Base-by-base conservation (phyloP, 37 sponge, comb jelly and placozoan genomes). In the Ephydatia muelleri region DNA sequence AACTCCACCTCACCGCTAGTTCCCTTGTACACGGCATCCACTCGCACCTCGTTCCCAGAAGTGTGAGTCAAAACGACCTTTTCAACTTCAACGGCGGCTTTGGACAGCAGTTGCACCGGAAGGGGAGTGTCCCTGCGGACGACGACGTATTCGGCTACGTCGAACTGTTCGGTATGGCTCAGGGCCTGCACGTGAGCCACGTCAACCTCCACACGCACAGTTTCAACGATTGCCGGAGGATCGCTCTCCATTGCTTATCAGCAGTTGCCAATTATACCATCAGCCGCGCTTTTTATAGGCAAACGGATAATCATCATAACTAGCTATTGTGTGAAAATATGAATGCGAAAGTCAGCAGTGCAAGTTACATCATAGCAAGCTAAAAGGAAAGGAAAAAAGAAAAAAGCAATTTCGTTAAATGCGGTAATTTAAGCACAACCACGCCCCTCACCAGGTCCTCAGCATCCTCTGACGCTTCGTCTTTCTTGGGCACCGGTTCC, bases 311-410 rank as follows among this genome's bases (percentile, higher is more conserved):
- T 43, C 43, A 69, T 69, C 27, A 69, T 29, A 71, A 71, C 72
- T 35, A 25, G 5, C 30, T 71, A 23, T 21, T 65, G 21, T 65
- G 67, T 21, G 21, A 21, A 23, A 65, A 65, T 21, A 21, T 34
- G 33, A 34, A 57, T 57, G 57, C 57, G 19, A 57, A 57, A 57
- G 57, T 57, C 57, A 36, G 71, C 34, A 21, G 64, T 9, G 39
- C 22, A 35, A n/a, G 64, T 83, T 43, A 91, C 92, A 92, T 92
- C 92, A 92, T 92, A 13, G 84, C 92, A 22, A 92, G 89, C 92
- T 91, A 76, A 47, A 79, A 2, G 72, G 34, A 49, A 35, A 65
- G 38, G 68, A 40, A 6, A 34, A 70, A 34, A 67, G 36, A 28
- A 27, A 29, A 22, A 65, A n/a, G n/a, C n/a, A n/a, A n/a, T n/a